A percentile compares a stretch with the other conserved stretches of the same genome.
phyloP scores from a whole-genome alignment of 1,140 invertebrate species.

The Armadillidium nasatum region DNA sequence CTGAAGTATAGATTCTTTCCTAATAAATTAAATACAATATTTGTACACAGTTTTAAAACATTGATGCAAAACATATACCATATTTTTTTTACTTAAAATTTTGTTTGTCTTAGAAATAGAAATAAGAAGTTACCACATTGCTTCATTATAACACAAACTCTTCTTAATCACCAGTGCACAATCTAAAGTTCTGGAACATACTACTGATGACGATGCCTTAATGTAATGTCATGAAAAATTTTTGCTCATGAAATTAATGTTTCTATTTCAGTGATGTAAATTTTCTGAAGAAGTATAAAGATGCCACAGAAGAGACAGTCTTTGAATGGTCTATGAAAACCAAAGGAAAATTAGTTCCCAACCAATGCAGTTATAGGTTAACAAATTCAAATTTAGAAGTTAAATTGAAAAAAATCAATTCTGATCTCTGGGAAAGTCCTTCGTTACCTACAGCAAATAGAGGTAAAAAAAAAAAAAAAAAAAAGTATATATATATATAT shows the following conservation, averaged over 20 bases:
- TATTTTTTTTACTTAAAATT: no score
- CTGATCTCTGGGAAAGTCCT: slow-evolving; percentile 31
- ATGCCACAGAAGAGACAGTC: slow-evolving; percentile 27
- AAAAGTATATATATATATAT: no score
- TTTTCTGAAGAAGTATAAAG: slow-evolving; percentile 34
- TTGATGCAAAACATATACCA: no score
- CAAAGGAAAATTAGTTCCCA: slow-evolving; percentile 32
- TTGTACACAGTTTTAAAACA: no score
- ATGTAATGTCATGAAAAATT: background rate
- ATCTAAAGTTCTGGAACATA: background rate
- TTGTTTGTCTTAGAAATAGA: no score
- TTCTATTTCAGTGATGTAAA: slow-evolving; percentile 24
- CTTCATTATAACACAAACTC: no score
- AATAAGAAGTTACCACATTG: no score
- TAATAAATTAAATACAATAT: no score
- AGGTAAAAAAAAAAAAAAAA: no score
- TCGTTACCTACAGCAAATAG: background rate
- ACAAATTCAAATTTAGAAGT: slow-evolving; percentile 31
- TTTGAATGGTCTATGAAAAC: slow-evolving; percentile 32
- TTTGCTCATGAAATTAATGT: background rate
- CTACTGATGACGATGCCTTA: background rate
- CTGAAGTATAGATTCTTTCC: no score
- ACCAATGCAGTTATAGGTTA: slow-evolving; percentile 30
- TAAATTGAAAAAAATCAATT: slow-evolving; percentile 33
- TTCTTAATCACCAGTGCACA: background rate